Base-by-base conservation (phyloP, 2,888 invertebrate genomes). In the Hipparchia sbordonii region DNA sequence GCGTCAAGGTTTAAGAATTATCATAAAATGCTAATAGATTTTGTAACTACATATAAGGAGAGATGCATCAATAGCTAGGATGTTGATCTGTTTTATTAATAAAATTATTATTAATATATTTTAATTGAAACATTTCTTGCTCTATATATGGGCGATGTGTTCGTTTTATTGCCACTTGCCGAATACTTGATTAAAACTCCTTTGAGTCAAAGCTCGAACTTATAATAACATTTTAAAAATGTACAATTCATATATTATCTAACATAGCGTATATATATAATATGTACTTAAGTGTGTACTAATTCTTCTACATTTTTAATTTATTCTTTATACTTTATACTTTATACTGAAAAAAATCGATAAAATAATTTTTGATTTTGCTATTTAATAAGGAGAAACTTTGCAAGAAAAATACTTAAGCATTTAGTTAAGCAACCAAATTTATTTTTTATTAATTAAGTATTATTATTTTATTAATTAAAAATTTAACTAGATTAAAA, bases 41-140 rank as follows among this genome's bases (percentile, higher is more conserved):
- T 68, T 13, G 56, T 67, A 67, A 67, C 57, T 57, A 8, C 5
- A 23, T 45, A 66, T 39, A 66, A 33, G 65, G 52, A 52, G 65
- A 65, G 65, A 65, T 65, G 65, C 33, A 52, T 52, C 3, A 13
- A 23, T 46, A 39, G 52, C 13, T 5, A 39, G 65, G 51, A 33
- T 33, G 10, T 52, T 33, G 65, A 65, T 65, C 52, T 65, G 33
- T 33, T 9, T 59, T 48, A 48, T 62, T 45, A 61, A 48, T 63
- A 33, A 65, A 52, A 33, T 65, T 63, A 33, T 52, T 65, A 33
- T 65, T 52, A 65, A 65, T 65, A 65, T 65, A 65, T 65, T 65
- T 12, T 65, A 65, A 65, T 65, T 12, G 52, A 65, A 65, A 65
- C 65, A 65, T 65, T 65, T 65, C 65, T 65, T 65, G 52, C 51